A percentile compares a stretch with the other conserved stretches of the same genome.
phyloP scores from a whole-genome alignment of 2,113 vertebrate genomes.

The Sialia sialis region DNA sequence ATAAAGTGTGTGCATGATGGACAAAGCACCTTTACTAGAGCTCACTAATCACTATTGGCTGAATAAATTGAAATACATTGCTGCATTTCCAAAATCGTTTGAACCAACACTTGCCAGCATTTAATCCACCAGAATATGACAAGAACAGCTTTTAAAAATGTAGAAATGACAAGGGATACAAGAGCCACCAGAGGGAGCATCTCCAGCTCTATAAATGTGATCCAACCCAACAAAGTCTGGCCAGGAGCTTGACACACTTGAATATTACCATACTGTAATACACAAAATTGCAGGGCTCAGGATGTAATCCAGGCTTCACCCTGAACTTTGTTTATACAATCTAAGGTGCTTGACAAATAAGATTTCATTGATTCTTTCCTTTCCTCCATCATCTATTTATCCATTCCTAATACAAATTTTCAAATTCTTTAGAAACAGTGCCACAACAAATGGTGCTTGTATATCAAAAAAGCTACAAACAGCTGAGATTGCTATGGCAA shows the following conservation, averaged over 20 bases:
- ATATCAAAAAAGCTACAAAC: neutral
- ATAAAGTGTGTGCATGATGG: neutral
- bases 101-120: neutral
- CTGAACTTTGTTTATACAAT: neutral
- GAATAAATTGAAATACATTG: neutral
- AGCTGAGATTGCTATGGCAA: neutral
- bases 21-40: neutral
- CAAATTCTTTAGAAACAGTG: neutral
- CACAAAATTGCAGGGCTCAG: neutral
- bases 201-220: neutral
- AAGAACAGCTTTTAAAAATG: neutral
- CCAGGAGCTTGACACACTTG: neutral
- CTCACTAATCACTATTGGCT: neutral
- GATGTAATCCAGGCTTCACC: neutral
- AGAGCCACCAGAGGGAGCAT: neutral
- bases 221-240: neutral
- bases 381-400: rapidly evolving
- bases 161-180: neutral
- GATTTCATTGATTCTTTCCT: neutral
- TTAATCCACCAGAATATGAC: neutral
- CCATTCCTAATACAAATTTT: neutral
- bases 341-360: neutral
- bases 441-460: neutral
- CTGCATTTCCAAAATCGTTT: neutral
- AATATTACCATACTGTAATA: neutral